phyloP scores from a whole-genome alignment of 1,140 invertebrate genomes.

The Sitodiplosis mosellana region DNA sequence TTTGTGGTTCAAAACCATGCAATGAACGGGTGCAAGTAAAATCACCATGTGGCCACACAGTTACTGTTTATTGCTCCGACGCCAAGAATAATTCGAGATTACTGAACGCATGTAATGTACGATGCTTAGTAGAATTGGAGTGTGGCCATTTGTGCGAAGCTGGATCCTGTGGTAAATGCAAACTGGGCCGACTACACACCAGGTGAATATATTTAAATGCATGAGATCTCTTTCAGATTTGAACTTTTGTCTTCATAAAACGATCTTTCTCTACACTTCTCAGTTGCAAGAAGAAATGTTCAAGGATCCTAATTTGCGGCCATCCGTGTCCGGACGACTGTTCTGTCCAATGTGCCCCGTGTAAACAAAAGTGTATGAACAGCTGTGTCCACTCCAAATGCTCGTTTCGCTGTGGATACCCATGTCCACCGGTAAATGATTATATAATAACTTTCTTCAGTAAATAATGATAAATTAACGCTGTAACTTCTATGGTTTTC shows the following conservation, averaged over 20 bases:
- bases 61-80: neutral
- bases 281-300: constrained; percentile 36
- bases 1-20: neutral
- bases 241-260: neutral
- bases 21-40: neutral
- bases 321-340: constrained; percentile 40
- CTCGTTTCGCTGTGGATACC: constrained; percentile 29
- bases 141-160: constrained; percentile 24
- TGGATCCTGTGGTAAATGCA: constrained; percentile 37
- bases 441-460: too few species aligned
- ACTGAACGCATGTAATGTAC: neutral
- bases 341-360: constrained; percentile 32
- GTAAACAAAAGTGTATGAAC: constrained; percentile 29
- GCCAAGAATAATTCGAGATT: neutral
- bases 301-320: constrained; percentile 37
- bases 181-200: constrained; percentile 38
- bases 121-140: neutral
- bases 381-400: constrained; percentile 33
- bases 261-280: too few species aligned
- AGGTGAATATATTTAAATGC: constrained; percentile 2
- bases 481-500: constrained; percentile 17
- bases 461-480: constrained; percentile 18
- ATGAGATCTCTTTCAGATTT: too few species aligned
- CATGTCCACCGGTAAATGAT: constrained; percentile 22
- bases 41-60: neutral